Conservation (phyloP, 2,113 vertebrate species). For the Ammodytes dubius region DNA sequence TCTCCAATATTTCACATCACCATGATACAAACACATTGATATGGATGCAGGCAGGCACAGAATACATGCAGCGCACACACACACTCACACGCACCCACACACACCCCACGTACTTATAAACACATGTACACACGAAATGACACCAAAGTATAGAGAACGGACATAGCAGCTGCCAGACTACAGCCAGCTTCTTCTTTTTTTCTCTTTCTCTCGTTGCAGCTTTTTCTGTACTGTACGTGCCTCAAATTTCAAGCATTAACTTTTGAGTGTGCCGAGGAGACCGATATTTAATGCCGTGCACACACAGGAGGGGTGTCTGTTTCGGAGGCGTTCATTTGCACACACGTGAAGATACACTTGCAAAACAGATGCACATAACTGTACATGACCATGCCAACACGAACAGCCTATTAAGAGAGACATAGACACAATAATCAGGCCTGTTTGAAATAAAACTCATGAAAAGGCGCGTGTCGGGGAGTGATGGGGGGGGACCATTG, state of each 20-base stretch:
- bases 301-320: constrained; percentile 49
- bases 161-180: constrained; percentile 77
- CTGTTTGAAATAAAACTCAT: constrained; percentile 71
- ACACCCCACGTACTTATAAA: constrained; percentile 45
- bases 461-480: constrained; percentile 64
- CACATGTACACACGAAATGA: constrained; percentile 61
- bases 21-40: constrained; percentile 46
- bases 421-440: constrained; percentile 58
- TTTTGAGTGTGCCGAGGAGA: constrained; percentile 62
- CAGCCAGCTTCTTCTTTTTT: constrained; percentile 51
- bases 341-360: neutral
- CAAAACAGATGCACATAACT: neutral
- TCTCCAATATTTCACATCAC: constrained; percentile 44
- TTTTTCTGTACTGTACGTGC: constrained; percentile 77
- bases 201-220: constrained; percentile 40
- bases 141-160: constrained; percentile 73
- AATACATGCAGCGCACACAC: neutral
- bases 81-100: constrained; percentile 25
- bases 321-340: constrained; percentile 45
- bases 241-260: constrained; percentile 80
- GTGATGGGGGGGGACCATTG: constrained; percentile 66
- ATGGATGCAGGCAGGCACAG: constrained; percentile 34
- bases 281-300: constrained; percentile 58
- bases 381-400: neutral
- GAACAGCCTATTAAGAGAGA: constrained; percentile 22